Percentiles rank a stretch among this genome's conserved stretches.
Evolutionary conservation across 2,888 invertebrate genomes (phyloP).

Genomic region (Rhodophaea formosa): DNA sequence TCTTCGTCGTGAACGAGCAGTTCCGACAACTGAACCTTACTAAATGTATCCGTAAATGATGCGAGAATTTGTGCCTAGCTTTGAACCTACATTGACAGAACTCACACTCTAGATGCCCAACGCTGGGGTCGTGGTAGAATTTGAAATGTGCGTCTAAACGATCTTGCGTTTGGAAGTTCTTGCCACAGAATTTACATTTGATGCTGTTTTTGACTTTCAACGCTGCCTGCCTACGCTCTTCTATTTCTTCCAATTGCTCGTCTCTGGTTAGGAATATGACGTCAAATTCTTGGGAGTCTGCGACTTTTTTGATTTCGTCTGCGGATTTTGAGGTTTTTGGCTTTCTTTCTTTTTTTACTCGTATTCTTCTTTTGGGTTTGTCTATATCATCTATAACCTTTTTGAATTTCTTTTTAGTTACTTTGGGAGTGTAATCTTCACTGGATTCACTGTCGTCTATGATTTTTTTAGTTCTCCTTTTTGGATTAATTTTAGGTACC

Average conservation of each 20-base stretch:
- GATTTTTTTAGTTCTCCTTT: background rate
- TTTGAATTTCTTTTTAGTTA: background rate
- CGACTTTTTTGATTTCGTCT: background rate
- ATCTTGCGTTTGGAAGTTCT: conserved; percentile 5
- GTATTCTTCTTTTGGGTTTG: background rate
- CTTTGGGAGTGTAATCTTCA: background rate
- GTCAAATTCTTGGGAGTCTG: background rate
- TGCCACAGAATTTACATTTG: conserved; percentile 7
- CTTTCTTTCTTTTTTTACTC: conserved; percentile 1
- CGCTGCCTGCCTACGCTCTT: background rate
- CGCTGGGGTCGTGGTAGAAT: conserved; percentile 1
- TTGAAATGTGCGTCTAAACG: background rate
- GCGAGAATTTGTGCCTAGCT: background rate
- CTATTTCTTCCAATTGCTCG: conserved; percentile 5
- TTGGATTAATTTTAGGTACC: background rate
- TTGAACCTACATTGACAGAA: conserved; percentile 8
- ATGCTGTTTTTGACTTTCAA: conserved; percentile 1
- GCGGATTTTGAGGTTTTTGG: conserved; percentile 5
- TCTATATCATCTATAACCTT: background rate
- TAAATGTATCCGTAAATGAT: conserved; percentile 7
- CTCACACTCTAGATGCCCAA: background rate
- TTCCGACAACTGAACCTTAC: background rate
- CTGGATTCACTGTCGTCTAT: background rate
- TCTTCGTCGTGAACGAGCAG: conserved; percentile 3
- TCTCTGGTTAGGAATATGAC: conserved; percentile 3